phyloP scores from a whole-genome alignment of 2,113 vertebrate species.

The Meleagris gallopavo region DNA sequence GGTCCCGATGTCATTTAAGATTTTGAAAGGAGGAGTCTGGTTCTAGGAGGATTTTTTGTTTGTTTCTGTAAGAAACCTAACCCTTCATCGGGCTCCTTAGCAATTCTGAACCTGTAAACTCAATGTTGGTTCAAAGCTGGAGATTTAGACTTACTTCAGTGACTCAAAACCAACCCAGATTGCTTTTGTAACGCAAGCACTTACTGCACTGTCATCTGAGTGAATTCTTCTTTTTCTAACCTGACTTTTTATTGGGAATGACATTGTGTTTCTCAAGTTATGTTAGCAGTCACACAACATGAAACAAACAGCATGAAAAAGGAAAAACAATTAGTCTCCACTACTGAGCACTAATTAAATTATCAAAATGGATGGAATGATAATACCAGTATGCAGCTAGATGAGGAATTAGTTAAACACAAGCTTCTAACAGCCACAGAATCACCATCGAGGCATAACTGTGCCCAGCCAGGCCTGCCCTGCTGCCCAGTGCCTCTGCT shows the following conservation, averaged over 20 bases:
- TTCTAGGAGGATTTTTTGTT: not conserved
- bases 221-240: not conserved
- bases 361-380: not conserved
- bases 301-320: not conserved
- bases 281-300: not conserved
- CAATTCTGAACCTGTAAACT: not conserved
- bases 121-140: not conserved
- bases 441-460: not conserved
- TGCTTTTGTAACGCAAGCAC: not conserved
- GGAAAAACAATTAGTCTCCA: not conserved
- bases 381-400: not conserved
- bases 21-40: not conserved
- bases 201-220: accelerated
- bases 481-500: too few relatives aligned
- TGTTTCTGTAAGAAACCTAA: not conserved
- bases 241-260: not conserved
- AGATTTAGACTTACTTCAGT: not conserved
- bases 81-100: not conserved
- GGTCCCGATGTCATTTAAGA: not conserved
- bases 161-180: not conserved
- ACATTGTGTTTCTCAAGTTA: not conserved
- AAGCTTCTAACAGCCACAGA: not conserved
- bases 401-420: not conserved
- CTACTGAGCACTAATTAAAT: not conserved
- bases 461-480: too few relatives aligned